A percentile compares a stretch with the other conserved stretches of the same genome.
Evolutionary conservation across 2,797 vertebrate genomes (phyloP).

Genomic region (Pteropus rufus): DNA sequence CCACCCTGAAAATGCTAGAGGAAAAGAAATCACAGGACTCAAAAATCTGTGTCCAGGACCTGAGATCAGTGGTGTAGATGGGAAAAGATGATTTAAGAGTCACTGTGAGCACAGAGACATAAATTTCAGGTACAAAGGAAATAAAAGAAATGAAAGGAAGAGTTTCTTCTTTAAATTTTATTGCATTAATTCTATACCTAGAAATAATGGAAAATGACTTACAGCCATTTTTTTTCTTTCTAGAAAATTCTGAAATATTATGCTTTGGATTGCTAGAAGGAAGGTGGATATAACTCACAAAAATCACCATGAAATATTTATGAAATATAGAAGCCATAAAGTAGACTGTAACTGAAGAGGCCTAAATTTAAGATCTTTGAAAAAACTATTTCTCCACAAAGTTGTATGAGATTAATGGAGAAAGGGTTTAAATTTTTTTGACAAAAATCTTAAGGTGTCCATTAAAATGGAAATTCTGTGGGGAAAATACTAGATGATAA

Average conservation of each 20-base stretch:
- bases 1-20: not conserved
- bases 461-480: constrained; percentile 49
- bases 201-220: constrained; percentile 59
- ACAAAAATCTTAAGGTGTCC: not conserved
- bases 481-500: constrained; percentile 34
- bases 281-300: constrained; percentile 41
- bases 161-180: constrained; percentile 55
- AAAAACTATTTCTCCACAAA: not conserved
- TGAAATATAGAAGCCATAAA: constrained; percentile 46
- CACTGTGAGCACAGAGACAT: constrained; percentile 8
- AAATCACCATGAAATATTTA: constrained; percentile 50
- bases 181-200: constrained; percentile 58
- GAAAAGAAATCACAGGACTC: not conserved
- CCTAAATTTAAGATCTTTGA: constrained; percentile 51
- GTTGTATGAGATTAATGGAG: constrained; percentile 26
- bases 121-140: constrained; percentile 58
- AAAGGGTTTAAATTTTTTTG: not conserved
- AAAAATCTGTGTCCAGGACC: not conserved
- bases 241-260: constrained; percentile 51
- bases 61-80: not conserved
- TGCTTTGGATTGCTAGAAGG: constrained; percentile 44
- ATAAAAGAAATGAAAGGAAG: constrained; percentile 52
- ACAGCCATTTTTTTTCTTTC: constrained; percentile 31
- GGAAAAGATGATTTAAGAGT: constrained; percentile 29
- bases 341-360: constrained; percentile 15